Percentiles rank a stretch among this genome's conserved stretches.
phyloP scores from a whole-genome alignment of 2,113 vertebrate species.

The Malurus cyaneus region DNA sequence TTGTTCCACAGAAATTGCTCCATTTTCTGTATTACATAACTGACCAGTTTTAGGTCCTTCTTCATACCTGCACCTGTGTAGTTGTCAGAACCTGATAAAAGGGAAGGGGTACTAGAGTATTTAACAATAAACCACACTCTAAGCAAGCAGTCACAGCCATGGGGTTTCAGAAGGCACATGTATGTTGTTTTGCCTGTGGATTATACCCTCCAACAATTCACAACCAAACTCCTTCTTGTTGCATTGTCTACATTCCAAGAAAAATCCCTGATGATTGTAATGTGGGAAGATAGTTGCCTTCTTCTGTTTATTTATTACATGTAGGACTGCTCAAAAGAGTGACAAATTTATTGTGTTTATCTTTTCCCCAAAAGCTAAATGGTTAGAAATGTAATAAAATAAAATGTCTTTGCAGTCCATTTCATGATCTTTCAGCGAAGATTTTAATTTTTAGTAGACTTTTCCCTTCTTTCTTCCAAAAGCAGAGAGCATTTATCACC shows the following conservation, averaged over 20 bases:
- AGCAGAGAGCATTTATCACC: background rate
- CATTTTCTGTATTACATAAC: slow-evolving; percentile 66
- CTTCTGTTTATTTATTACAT: background rate
- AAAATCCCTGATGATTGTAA: background rate
- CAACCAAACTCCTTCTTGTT: slow-evolving; percentile 22
- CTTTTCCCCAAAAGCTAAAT: background rate
- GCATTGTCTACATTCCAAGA: slow-evolving; percentile 16
- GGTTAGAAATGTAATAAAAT: background rate
- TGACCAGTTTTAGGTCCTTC: slow-evolving; percentile 51
- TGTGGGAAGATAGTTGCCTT: background rate
- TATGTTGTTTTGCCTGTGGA: background rate
- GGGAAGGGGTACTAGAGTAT: slow-evolving; percentile 29
- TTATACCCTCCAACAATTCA: slow-evolving; percentile 39
- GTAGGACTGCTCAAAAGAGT: background rate
- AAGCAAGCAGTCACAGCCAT: slow-evolving; percentile 35
- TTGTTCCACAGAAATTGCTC: slow-evolving; percentile 58
- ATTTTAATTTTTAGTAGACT: background rate
- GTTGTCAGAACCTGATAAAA: slow-evolving; percentile 65
- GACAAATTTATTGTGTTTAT: background rate
- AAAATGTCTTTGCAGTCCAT: background rate
- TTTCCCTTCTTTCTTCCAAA: background rate
- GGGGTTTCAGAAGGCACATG: background rate
- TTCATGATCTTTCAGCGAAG: background rate
- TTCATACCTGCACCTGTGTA: slow-evolving; percentile 60
- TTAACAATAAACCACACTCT: slow-evolving; percentile 58